A percentile compares a stretch with the other conserved stretches of the same genome.
Conservation (phyloP, 2,797 vertebrate genomes). For the Lutjanus campechanus region DNA sequence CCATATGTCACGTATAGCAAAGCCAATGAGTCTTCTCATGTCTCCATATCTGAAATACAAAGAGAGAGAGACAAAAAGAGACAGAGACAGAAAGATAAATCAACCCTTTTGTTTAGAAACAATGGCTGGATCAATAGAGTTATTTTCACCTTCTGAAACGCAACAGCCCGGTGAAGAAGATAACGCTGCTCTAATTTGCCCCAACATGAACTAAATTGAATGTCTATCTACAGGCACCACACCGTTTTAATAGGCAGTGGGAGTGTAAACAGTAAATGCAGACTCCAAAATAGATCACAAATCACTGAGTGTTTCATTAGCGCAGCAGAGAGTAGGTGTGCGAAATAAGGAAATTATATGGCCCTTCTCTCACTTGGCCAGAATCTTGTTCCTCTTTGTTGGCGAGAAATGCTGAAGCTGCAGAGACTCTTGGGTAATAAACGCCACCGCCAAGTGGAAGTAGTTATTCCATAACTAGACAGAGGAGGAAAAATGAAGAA, state of each 20-base stretch:
- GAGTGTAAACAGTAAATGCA: conserved; percentile 50
- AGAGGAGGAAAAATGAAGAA: conserved; percentile 7
- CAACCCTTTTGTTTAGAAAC: conserved; percentile 12
- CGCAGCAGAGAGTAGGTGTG: conserved; percentile 33
- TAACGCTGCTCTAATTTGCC: conserved; percentile 38
- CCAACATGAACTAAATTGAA: conserved; percentile 54
- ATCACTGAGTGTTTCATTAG: conserved; percentile 62
- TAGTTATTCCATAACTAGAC: conserved; percentile 99
- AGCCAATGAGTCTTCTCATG: conserved; percentile 95
- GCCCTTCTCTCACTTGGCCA: conserved; percentile 91
- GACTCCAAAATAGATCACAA: conserved; percentile 59
- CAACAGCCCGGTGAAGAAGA: conserved; percentile 38
- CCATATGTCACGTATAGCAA: conserved; percentile 98
- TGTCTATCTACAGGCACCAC: conserved; percentile 37
- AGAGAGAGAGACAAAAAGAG: background rate
- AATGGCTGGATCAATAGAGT: conserved; percentile 56
- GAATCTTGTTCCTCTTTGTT: conserved; percentile 96
- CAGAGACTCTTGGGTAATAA: conserved; percentile 98
- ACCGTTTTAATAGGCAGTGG: conserved; percentile 47
- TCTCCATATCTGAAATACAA: conserved; percentile 91
- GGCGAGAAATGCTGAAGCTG: conserved; percentile 97
- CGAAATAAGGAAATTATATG: conserved; percentile 66
- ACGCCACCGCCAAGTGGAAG: conserved; percentile 98
- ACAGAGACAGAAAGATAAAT: conserved; percentile 27
- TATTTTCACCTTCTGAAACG: conserved; percentile 35